Conservation (phyloP, 2,888 invertebrate genomes). For the Tenthredo amoena region DNA sequence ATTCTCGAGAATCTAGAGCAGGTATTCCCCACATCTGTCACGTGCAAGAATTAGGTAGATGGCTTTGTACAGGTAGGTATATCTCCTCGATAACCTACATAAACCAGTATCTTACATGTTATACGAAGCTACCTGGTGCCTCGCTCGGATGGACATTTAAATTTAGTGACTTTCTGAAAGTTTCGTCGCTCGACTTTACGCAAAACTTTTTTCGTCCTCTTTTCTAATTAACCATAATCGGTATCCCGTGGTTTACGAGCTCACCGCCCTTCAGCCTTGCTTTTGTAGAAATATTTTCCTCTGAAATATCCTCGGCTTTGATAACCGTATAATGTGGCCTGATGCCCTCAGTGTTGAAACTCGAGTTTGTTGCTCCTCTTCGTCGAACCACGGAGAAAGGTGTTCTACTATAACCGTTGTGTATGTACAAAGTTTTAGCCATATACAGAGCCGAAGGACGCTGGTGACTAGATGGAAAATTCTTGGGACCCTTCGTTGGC, state of each 20-base stretch:
- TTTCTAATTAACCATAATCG: conserved; percentile 46
- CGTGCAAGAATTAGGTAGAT: conserved; percentile 39
- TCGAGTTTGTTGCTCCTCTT: neutral
- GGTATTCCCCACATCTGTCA: conserved; percentile 29
- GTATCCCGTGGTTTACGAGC: conserved; percentile 35
- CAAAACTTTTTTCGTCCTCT: conserved; percentile 26
- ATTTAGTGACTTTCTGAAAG: conserved; percentile 30
- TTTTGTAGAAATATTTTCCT: neutral
- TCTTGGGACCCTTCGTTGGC: conserved; percentile 36
- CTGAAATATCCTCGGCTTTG: neutral
- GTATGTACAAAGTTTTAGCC: neutral
- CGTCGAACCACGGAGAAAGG: neutral
- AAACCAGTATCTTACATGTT: neutral
- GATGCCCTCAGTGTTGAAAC: conserved; percentile 2
- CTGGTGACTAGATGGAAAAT: conserved; percentile 46
- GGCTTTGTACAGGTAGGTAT: conserved; percentile 23
- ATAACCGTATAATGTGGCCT: conserved; percentile 8
- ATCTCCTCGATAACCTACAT: conserved; percentile 29
- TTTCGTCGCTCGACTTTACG: conserved; percentile 10
- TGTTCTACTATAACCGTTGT: neutral
- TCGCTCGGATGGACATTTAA: conserved; percentile 10
- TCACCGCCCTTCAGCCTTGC: neutral
- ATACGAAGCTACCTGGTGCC: neutral
- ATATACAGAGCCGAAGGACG: neutral
- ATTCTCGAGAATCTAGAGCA: conserved; percentile 38